phyloP scores from a whole-genome alignment of 2,113 vertebrate genomes.

The Pteropus alecto region DNA sequence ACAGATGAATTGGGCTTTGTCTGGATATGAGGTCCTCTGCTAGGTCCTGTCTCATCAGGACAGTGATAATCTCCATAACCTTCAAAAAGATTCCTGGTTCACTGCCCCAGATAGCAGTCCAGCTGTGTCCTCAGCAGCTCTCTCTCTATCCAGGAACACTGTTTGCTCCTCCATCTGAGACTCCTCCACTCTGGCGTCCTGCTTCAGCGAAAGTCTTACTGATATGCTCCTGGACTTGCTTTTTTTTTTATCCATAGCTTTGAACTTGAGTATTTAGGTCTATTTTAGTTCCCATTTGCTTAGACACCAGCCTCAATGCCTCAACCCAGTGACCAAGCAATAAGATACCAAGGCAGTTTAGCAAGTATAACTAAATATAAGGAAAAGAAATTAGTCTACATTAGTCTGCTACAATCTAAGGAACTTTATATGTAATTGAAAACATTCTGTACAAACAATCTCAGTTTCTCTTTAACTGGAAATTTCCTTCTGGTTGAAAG shows the following conservation, averaged over 20 bases:
- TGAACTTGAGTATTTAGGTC: neutral
- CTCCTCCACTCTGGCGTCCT: neutral
- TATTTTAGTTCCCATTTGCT: conserved; percentile 22
- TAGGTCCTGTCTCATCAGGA: neutral
- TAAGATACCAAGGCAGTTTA: conserved; percentile 11
- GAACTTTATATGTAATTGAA: neutral
- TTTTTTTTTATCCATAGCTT: neutral
- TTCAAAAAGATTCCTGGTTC: neutral
- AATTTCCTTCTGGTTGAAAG: neutral
- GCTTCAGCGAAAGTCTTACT: neutral
- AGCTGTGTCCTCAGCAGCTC: neutral
- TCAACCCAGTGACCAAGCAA: neutral
- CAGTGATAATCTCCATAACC: neutral
- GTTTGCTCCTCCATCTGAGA: neutral
- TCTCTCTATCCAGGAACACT: neutral
- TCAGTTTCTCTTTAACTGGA: neutral
- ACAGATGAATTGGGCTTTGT: neutral
- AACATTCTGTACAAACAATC: neutral
- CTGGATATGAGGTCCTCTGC: neutral
- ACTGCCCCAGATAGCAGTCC: neutral
- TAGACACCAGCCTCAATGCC: neutral
- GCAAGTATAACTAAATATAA: neutral
- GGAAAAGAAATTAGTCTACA: conserved; percentile 15
- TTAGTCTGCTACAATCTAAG: neutral
- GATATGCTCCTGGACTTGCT: neutral